phyloP scores from a whole-genome alignment of 1,140 invertebrate species.

The Heliconius himera region DNA sequence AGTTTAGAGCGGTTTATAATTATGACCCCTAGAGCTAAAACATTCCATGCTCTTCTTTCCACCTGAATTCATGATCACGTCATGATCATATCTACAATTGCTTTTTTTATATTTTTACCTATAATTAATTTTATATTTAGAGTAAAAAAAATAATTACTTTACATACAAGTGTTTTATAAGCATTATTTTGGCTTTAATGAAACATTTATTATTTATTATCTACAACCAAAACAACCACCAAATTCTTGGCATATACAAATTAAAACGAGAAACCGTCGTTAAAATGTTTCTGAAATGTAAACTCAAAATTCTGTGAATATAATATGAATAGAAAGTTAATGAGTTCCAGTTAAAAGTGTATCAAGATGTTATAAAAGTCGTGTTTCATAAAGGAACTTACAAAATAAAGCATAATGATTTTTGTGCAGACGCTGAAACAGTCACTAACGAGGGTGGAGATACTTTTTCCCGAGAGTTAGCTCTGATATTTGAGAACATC shows the following conservation, averaged over 20 bases:
- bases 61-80: no score
- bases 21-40: no score
- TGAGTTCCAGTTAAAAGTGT: not conserved
- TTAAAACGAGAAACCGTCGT: not conserved
- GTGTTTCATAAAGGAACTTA: conserved; percentile 1
- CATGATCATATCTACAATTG: no score
- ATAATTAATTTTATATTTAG: no score
- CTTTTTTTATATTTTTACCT: no score
- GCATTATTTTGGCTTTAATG: no score
- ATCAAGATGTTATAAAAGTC: conserved; percentile 6
- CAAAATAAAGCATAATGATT: not conserved
- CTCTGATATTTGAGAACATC: not conserved
- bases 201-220: no score
- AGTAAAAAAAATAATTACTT: no score
- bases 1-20: no score
- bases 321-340: conserved; percentile 2
- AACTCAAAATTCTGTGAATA: conserved; percentile 1
- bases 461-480: not conserved
- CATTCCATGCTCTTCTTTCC: no score
- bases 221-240: no score
- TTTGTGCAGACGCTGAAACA: conserved; percentile 3
- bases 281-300: not conserved
- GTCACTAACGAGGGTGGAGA: not conserved
- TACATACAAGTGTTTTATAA: no score
- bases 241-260: not conserved